Conservation (phyloP, 2,888 invertebrate species). For the Dinocampus coccinellae region DNA sequence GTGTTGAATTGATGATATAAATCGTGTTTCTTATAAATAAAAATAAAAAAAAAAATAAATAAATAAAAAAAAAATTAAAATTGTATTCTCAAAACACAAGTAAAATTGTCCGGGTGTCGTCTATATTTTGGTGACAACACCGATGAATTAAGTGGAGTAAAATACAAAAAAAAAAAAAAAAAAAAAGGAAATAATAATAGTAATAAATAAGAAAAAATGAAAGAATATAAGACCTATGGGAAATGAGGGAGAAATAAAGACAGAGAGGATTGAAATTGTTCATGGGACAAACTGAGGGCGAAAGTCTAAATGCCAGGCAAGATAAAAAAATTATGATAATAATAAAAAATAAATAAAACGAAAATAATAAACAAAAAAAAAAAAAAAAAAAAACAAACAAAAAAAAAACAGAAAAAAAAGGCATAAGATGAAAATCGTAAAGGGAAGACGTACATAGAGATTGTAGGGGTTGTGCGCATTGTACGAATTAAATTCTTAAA, state of each 20-base stretch:
- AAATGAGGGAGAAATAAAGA: slow-evolving; percentile 27
- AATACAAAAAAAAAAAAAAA: slow-evolving; percentile 70
- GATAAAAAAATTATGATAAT: slow-evolving; percentile 20
- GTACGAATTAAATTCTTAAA: slow-evolving; percentile 69
- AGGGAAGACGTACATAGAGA: slow-evolving; percentile 28
- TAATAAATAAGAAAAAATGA: no score
- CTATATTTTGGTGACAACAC: not conserved
- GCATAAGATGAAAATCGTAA: not conserved
- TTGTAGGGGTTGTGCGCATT: slow-evolving; percentile 41
- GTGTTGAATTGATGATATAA: slow-evolving; percentile 69
- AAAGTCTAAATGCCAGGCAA: slow-evolving; percentile 11
- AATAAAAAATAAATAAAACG: no score
- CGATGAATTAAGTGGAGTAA: slow-evolving; percentile 62
- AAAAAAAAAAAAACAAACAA: slow-evolving; percentile 4
- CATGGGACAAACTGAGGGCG: slow-evolving; percentile 59
- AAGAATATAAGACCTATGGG: slow-evolving; percentile 22
- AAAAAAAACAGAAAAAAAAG: not conserved
- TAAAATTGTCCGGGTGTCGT: slow-evolving; percentile 68
- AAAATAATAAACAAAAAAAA: no score
- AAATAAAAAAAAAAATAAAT: slow-evolving; percentile 72
- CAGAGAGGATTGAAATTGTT: not conserved
- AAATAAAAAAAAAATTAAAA: slow-evolving; percentile 54
- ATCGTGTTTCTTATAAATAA: no score
- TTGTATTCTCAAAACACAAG: slow-evolving; percentile 65
- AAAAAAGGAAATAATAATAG: no score